Percentiles rank a stretch among this genome's conserved stretches.
phyloP scores from a whole-genome alignment of 2,113 vertebrate species.

The Crotalus helleri region DNA sequence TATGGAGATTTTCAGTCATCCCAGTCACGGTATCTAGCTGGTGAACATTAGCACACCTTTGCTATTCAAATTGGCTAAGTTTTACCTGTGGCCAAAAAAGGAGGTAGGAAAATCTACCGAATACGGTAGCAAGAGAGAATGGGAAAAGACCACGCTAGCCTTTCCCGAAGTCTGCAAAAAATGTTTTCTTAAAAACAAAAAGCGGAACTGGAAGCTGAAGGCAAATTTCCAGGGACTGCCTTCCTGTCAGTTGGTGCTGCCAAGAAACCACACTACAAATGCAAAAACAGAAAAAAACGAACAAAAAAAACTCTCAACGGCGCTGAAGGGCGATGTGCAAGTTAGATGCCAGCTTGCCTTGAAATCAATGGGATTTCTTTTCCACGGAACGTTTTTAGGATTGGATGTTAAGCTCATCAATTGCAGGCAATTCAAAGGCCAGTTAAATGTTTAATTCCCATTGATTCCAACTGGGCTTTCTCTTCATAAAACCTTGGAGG shows the following conservation, averaged over 20 bases:
- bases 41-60: background rate
- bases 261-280: background rate
- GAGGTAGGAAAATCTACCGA: rapidly evolving
- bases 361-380: slow-evolving; percentile 15
- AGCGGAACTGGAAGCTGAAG: background rate
- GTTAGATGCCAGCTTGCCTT: background rate
- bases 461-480: background rate
- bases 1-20: too few species aligned
- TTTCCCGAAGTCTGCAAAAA: background rate
- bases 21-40: background rate
- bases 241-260: background rate
- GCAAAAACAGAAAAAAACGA: background rate
- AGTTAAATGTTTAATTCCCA: slow-evolving; percentile 16
- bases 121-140: background rate
- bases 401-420: slow-evolving; percentile 11
- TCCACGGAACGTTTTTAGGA: slow-evolving; percentile 4
- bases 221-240: background rate
- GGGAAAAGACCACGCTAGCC: too few species aligned
- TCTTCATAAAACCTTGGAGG: background rate
- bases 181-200: background rate
- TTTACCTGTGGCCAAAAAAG: background rate
- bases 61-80: background rate
- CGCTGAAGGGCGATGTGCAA: background rate
- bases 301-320: background rate
- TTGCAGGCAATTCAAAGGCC: background rate